phyloP scores from a whole-genome alignment of 2,113 vertebrate species.

The Eptesicus fuscus region DNA sequence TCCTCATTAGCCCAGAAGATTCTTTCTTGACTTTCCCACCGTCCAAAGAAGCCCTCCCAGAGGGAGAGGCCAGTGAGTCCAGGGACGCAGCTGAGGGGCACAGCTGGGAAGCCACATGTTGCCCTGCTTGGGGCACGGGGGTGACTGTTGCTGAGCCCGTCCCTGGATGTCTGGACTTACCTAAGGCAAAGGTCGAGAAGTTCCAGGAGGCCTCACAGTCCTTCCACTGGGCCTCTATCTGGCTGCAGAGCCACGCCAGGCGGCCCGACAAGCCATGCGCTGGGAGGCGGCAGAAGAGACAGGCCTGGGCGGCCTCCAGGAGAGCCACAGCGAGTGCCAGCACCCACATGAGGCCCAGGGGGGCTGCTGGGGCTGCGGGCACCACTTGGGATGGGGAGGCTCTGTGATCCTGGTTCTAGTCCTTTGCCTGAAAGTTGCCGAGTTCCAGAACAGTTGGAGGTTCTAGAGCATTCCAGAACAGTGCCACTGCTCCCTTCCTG shows the following conservation, averaged over 20 bases:
- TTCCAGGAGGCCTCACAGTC: conserved; percentile 39
- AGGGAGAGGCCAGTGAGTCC: not conserved
- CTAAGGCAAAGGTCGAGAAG: conserved; percentile 69
- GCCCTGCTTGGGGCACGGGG: not conserved
- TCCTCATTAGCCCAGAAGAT: not conserved
- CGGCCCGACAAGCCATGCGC: conserved; percentile 33
- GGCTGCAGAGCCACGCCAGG: conserved; percentile 47
- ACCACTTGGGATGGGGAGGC: not conserved
- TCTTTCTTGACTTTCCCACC: not conserved
- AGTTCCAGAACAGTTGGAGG: not conserved
- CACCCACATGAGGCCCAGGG: conserved; percentile 43
- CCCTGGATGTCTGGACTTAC: conserved; percentile 1
- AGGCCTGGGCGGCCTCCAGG: conserved; percentile 46
- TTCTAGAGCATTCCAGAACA: conserved; percentile 50
- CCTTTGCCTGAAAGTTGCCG: conserved; percentile 5
- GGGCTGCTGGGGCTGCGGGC: not conserved
- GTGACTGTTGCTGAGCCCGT: not conserved
- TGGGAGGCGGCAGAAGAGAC: conserved; percentile 68
- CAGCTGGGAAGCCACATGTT: not conserved
- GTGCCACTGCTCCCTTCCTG: not conserved
- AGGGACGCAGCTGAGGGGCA: not conserved
- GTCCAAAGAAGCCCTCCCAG: not conserved
- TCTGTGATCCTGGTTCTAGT: not conserved
- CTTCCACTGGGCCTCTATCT: conserved; percentile 11
- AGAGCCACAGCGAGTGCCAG: conserved; percentile 33